Conservation (phyloP, 2,888 invertebrate species). For the Alloplasta piceator region DNA sequence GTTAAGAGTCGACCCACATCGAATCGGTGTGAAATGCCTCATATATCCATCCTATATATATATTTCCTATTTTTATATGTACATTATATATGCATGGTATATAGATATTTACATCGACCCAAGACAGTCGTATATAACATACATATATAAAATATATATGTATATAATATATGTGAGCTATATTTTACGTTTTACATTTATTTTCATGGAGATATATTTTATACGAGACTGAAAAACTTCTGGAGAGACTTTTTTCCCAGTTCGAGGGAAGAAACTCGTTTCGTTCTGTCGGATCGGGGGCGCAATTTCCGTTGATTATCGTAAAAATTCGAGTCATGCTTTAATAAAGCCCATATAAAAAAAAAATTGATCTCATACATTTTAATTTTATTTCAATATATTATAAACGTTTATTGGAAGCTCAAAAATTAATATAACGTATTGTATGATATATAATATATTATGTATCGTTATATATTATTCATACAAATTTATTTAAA, state of each 20-base stretch:
- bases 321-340: no score
- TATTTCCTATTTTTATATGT: slow-evolving; percentile 49
- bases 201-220: slow-evolving; percentile 54
- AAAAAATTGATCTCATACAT: no score
- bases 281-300: slow-evolving; percentile 38
- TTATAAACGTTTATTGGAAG: no score
- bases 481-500: background rate
- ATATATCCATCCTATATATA: no score
- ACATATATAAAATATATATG: no score
- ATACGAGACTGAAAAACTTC: slow-evolving; percentile 43
- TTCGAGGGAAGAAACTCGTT: slow-evolving; percentile 31
- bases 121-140: slow-evolving; percentile 9
- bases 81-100: slow-evolving; percentile 28
- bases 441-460: no score
- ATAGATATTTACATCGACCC: slow-evolving; percentile 29
- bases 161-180: slow-evolving; percentile 39
- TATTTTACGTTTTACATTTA: slow-evolving; percentile 57
- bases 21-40: no score
- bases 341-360: no score
- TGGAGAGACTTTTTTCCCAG: slow-evolving; percentile 56
- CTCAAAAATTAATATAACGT: no score
- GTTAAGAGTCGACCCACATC: no score
- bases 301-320: slow-evolving; percentile 30
- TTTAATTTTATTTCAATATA: no score
- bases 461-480: no score